Conservation (phyloP, 2,888 invertebrate species). For the Cataglyphis albicans region DNA sequence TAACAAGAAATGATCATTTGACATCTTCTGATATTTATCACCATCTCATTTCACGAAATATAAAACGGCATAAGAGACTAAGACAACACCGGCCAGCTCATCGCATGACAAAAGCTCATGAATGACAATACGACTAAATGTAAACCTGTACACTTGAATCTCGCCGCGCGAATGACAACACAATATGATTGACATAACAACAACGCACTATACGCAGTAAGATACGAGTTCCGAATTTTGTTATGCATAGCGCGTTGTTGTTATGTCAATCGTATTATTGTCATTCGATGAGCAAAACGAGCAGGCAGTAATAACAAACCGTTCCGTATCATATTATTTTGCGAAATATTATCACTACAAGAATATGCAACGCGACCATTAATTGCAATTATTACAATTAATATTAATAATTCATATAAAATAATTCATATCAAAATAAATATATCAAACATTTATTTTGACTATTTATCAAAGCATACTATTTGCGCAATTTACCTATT, state of each 20-base stretch:
- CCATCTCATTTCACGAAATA: background rate
- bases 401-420: background rate
- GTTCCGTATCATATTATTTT: background rate
- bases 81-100: background rate
- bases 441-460: background rate
- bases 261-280: too few species aligned
- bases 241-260: background rate
- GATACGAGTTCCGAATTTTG: background rate
- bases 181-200: slow-evolving; percentile 5
- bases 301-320: background rate
- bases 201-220: background rate
- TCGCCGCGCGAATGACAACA: background rate
- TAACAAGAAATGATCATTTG: background rate
- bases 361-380: background rate
- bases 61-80: background rate
- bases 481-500: background rate
- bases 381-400: background rate
- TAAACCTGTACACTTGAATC: background rate
- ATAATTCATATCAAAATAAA: background rate
- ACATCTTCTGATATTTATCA: background rate
- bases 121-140: background rate
- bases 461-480: background rate
- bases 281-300: too few species aligned
- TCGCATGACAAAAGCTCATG: background rate
- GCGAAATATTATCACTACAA: background rate